phyloP scores from a whole-genome alignment of 2,888 invertebrate genomes.

The Pseudococcus viburni region DNA sequence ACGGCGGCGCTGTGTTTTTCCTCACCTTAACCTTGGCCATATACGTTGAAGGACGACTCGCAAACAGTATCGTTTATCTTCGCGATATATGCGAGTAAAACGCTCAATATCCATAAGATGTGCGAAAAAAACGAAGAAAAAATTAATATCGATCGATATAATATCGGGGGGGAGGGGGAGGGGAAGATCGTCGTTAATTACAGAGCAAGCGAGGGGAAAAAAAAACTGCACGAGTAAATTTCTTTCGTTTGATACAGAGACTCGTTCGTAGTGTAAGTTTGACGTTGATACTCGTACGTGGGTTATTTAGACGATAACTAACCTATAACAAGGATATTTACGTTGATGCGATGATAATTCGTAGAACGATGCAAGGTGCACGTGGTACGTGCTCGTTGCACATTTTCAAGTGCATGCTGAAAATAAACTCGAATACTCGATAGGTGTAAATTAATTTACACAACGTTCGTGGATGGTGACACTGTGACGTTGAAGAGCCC shows the following conservation, averaged over 20 bases:
- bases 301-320: neutral
- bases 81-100: no score
- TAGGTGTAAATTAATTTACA: neutral
- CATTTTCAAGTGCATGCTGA: neutral
- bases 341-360: conserved; percentile 26
- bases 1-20: conserved; percentile 1
- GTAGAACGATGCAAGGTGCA: conserved; percentile 2
- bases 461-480: neutral
- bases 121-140: neutral
- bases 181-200: neutral
- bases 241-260: neutral
- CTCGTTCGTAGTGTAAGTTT: neutral
- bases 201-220: neutral
- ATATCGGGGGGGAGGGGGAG: no score
- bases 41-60: neutral
- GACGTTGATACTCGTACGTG: neutral
- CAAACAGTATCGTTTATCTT: neutral
- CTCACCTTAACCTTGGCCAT: conserved; percentile 13
- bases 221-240: neutral
- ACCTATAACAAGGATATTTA: neutral
- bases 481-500: conserved; percentile 9
- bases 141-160: neutral
- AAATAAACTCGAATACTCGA: neutral
- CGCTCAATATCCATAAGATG: neutral
- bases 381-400: neutral